A percentile compares a stretch with the other conserved stretches of the same genome.
Evolutionary conservation across 2,113 vertebrate species (phyloP).

Genomic region (Myiozetetes cayanensis): DNA sequence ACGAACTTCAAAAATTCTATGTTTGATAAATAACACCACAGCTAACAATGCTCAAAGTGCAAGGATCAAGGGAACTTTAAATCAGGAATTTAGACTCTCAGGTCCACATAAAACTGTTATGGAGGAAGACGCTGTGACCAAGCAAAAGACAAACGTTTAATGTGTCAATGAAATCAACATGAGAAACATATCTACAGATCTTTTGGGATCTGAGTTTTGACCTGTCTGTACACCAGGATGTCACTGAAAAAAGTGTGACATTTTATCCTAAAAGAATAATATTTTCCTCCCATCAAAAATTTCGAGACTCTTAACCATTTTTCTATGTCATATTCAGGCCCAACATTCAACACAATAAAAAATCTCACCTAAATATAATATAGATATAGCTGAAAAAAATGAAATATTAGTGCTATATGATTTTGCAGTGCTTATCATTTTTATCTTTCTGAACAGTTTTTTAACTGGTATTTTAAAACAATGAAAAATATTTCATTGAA

Average conservation of each 20-base stretch:
- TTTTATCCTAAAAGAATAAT: neutral
- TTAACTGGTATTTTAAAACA: neutral
- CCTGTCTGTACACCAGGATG: neutral
- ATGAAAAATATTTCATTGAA: neutral
- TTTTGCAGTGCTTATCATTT: neutral
- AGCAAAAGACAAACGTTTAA: conserved; percentile 15
- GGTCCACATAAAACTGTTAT: conserved; percentile 32
- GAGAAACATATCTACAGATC: neutral
- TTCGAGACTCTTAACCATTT: neutral
- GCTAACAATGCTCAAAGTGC: conserved; percentile 48
- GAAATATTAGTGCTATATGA: neutral
- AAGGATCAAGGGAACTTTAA: conserved; percentile 62
- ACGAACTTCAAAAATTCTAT: conserved; percentile 50
- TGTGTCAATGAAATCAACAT: conserved; percentile 4
- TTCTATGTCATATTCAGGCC: neutral
- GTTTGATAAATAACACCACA: conserved; percentile 58
- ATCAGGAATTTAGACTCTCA: conserved; percentile 28
- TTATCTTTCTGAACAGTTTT: neutral
- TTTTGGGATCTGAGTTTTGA: neutral
- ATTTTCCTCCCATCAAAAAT: neutral
- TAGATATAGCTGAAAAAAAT: neutral
- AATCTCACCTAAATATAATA: neutral
- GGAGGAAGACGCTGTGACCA: neutral
- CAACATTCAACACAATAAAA: neutral
- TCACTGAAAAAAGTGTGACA: neutral